Conservation (phyloP, 2,113 vertebrate species). For the Myiozetetes cayanensis region DNA sequence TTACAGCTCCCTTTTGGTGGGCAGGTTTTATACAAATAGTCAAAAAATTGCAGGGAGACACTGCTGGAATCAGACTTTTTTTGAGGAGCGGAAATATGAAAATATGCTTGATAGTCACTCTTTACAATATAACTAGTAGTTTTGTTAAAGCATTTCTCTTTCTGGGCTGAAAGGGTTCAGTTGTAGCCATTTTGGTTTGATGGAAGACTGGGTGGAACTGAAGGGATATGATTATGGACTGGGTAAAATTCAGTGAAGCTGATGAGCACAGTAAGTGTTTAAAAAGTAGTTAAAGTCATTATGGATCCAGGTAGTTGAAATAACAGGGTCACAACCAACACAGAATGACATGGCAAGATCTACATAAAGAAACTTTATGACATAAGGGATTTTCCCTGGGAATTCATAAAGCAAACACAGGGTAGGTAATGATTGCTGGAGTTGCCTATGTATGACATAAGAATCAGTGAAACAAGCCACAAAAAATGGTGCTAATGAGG, state of each 20-base stretch:
- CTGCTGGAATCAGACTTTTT: background rate
- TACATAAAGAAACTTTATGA: background rate
- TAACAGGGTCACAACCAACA: background rate
- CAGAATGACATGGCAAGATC: background rate
- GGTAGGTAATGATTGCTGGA: background rate
- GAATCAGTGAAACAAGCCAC: background rate
- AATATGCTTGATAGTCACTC: background rate
- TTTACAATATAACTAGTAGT: background rate
- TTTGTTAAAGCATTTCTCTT: background rate
- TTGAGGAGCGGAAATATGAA: background rate
- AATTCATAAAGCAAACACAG: background rate
- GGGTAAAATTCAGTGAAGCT: background rate
- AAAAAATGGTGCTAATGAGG: background rate
- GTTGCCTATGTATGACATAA: background rate
- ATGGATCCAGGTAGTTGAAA: background rate
- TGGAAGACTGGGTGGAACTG: background rate
- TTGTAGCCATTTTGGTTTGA: background rate
- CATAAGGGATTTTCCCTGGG: background rate
- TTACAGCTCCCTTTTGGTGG: background rate
- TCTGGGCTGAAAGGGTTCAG: background rate
- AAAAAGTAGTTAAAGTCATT: background rate
- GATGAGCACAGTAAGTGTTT: background rate
- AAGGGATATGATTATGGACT: background rate
- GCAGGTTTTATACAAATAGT: background rate
- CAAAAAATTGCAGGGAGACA: background rate